A percentile compares a stretch with the other conserved stretches of the same genome.
Evolutionary conservation across 2,888 invertebrate genomes (phyloP).

Genomic region (Subacronicta megacephala): DNA sequence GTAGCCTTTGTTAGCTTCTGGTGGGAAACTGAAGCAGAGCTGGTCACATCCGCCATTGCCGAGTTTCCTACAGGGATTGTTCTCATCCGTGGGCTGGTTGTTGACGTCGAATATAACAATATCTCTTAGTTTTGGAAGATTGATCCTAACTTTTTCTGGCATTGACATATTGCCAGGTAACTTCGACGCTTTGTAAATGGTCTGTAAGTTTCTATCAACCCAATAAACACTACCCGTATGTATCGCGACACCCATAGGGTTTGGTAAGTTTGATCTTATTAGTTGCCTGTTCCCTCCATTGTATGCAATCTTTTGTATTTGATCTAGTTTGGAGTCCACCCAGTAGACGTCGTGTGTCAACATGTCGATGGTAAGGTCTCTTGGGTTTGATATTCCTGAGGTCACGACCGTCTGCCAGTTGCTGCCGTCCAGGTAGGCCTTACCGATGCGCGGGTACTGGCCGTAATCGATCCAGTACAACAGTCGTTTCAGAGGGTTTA

Average conservation of each 20-base stretch:
- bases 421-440: conserved; percentile 95
- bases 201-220: conserved; percentile 97
- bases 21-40: conserved; percentile 97
- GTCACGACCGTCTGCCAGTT: conserved; percentile 96
- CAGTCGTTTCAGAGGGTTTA: conserved; percentile 97
- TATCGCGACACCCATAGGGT: conserved; percentile 97
- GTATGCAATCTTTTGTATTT: conserved; percentile 97
- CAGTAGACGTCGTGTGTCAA: conserved; percentile 98
- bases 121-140: conserved; percentile 95
- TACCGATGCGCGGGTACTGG: conserved; percentile 98
- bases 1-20: conserved; percentile 87
- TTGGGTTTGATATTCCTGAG: conserved; percentile 96
- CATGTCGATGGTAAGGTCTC: conserved; percentile 97
- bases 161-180: conserved; percentile 92
- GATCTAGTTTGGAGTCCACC: conserved; percentile 98
- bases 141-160: conserved; percentile 93
- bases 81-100: conserved; percentile 95
- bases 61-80: conserved; percentile 93
- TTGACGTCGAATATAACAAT: conserved; percentile 97
- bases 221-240: conserved; percentile 96
- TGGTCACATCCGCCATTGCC: conserved; percentile 97
- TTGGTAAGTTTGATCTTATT: conserved; percentile 96
- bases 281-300: conserved; percentile 95
- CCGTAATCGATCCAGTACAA: conserved; percentile 99
- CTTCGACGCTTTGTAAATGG: conserved; percentile 95